Conservation (phyloP, 2,888 invertebrate species). For the Merodon equestris region DNA sequence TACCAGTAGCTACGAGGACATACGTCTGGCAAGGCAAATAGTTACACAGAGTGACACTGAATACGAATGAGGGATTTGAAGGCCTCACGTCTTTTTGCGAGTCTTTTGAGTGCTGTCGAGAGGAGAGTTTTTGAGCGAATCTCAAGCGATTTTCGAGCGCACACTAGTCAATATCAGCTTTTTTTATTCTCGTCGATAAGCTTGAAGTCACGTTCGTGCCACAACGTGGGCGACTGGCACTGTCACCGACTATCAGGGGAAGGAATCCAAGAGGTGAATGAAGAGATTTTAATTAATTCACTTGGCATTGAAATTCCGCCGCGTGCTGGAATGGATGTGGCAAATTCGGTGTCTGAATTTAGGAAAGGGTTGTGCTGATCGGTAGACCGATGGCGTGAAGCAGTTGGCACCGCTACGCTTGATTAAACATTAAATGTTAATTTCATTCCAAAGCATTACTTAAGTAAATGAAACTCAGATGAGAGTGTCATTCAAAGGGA, state of each 20-base stretch:
- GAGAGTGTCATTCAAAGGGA: constrained; percentile 20
- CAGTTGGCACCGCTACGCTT: constrained; percentile 51
- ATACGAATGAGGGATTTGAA: constrained; percentile 60
- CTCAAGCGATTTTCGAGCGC: background rate
- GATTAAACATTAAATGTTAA: constrained; percentile 64
- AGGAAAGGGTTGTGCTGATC: background rate
- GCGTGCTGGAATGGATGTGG: background rate
- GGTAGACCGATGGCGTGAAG: constrained; percentile 4
- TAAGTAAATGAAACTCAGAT: constrained; percentile 52
- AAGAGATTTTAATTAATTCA: constrained; percentile 63
- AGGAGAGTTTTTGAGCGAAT: too few relatives aligned
- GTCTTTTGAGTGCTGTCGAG: too few relatives aligned
- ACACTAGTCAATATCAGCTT: background rate
- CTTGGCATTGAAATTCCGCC: constrained; percentile 41
- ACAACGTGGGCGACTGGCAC: background rate
- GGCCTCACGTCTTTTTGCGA: constrained; percentile 2
- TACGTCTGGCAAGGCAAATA: constrained; percentile 48
- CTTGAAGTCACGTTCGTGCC: constrained; percentile 26
- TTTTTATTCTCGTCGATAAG: constrained; percentile 1
- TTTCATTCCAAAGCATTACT: constrained; percentile 59
- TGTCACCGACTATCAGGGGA: background rate
- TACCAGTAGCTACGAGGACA: constrained; percentile 20
- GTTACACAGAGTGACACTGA: constrained; percentile 60
- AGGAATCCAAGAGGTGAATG: constrained; percentile 17
- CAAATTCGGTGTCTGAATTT: background rate